These are phyloP conservation scores for Clarias gariepinus DNA, from an alignment of 2,113 vertebrate species.

Conservation along the genomic window DNA sequence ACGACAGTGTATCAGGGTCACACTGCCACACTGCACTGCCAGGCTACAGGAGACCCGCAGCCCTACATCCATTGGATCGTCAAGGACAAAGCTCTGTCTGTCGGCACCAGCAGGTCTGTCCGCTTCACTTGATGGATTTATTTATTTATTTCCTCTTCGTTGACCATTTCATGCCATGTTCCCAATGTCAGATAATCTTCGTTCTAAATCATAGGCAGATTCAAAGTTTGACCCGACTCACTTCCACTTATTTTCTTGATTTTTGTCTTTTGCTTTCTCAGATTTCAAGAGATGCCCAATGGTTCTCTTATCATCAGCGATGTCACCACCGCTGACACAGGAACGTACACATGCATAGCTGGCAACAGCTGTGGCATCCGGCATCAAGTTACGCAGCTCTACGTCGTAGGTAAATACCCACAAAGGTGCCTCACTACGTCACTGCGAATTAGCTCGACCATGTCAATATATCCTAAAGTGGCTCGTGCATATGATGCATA, in stretches of 20 bases:
- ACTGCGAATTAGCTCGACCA: constrained; percentile 2
- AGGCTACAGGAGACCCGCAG: constrained; percentile 87
- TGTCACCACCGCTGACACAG: constrained; percentile 86
- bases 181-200: not conserved
- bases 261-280: constrained; percentile 52
- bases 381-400: constrained; percentile 83
- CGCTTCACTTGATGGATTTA: not conserved
- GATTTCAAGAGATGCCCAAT: constrained; percentile 92
- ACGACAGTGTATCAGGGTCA: constrained; percentile 95
- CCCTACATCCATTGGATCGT: constrained; percentile 94
- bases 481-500: not conserved
- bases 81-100: constrained; percentile 86
- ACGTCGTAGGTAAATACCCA: constrained; percentile 86
- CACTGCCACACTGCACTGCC: constrained; percentile 92
- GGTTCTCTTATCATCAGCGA: constrained; percentile 88
- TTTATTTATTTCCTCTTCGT: not conserved
- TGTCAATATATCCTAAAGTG: not conserved
- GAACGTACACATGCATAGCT: constrained; percentile 90
- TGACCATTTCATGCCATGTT: not conserved
- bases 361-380: constrained; percentile 97
- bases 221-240: not conserved
- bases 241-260: not conserved
- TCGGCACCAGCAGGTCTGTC: constrained; percentile 78
- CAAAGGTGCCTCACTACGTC: constrained; percentile 33
- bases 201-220: not conserved